These are phyloP conservation scores for Holothuria leucospilota DNA, from an alignment of 53 echinoderm and acorn worm species.

Conservation along the genomic window DNA sequence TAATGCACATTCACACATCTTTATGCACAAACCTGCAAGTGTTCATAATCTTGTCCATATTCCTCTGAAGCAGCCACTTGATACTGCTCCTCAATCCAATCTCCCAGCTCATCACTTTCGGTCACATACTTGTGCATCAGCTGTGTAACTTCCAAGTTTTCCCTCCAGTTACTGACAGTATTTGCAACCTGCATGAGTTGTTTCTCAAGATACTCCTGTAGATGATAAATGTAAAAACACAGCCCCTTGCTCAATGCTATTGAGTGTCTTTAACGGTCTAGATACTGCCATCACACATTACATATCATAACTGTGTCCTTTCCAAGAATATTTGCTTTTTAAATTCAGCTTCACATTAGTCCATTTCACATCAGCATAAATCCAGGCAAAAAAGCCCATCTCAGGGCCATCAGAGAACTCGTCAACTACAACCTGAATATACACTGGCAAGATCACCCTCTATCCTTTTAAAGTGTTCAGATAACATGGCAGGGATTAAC, in stretches of 20 bases:
- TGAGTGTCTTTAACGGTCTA: neutral
- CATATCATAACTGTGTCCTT: too few relatives aligned
- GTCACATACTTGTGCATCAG: constrained; percentile 80
- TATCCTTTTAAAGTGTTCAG: too few relatives aligned
- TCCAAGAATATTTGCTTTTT: too few relatives aligned
- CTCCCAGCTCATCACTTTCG: constrained; percentile 94
- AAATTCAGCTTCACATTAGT: too few relatives aligned
- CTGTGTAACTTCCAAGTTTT: constrained; percentile 80
- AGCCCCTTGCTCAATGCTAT: neutral
- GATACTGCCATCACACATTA: too few relatives aligned
- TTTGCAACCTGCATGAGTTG: constrained; percentile 66
- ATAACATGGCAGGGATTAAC: too few relatives aligned
- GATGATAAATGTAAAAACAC: neutral
- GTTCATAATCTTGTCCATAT: constrained; percentile 92
- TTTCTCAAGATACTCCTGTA: constrained; percentile 66
- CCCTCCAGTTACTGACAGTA: constrained; percentile 59
- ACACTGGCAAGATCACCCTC: too few relatives aligned
- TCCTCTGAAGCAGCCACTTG: constrained; percentile 89
- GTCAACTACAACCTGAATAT: too few relatives aligned
- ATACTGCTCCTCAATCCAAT: constrained; percentile 94
- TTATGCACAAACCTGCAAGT: constrained; percentile 66
- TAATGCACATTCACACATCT: too few relatives aligned
- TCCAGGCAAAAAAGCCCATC: too few relatives aligned
- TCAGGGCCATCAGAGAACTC: too few relatives aligned
- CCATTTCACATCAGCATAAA: too few relatives aligned